Evolutionary conservation across 2,113 vertebrate genomes (phyloP).

Genomic region (Salvelinus namaycush): DNA sequence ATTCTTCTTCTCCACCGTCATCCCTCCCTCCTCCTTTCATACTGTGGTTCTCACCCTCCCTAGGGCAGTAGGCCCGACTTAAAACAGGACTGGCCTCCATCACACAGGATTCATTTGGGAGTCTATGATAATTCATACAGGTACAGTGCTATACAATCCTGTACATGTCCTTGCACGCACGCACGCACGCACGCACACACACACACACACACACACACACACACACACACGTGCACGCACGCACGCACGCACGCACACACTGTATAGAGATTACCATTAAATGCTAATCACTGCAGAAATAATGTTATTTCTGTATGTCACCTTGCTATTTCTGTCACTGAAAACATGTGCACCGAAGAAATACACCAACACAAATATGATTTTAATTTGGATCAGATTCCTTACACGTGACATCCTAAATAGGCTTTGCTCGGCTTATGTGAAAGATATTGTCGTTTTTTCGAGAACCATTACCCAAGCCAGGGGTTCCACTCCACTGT

Average conservation of each 20-base stretch:
- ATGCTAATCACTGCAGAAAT: too few species aligned
- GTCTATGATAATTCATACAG: neutral
- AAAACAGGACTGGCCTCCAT: neutral
- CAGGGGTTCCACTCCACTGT: neutral
- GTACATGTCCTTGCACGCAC: slow-evolving; percentile 1
- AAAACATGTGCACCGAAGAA: neutral
- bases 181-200: neutral
- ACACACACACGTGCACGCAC: slow-evolving; percentile 10
- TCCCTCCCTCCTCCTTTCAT: slow-evolving; percentile 20
- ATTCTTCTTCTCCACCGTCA: slow-evolving; percentile 48
- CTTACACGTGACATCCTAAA: slow-evolving; percentile 5
- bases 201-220: slow-evolving; percentile 3
- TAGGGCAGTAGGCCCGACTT: slow-evolving; percentile 34
- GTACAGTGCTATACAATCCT: neutral
- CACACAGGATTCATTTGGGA: slow-evolving; percentile 28
- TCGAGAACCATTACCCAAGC: neutral
- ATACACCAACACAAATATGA: neutral
- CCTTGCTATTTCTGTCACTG: neutral
- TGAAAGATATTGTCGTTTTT: neutral
- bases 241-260: neutral
- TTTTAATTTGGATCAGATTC: slow-evolving; percentile 4
- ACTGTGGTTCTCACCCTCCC: slow-evolving; percentile 40
- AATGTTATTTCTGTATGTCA: neutral
- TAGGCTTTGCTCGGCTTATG: slow-evolving; percentile 1
- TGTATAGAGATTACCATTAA: neutral